Base-by-base conservation (phyloP, 2,888 invertebrate species). In the Pemphredon lugubris region DNA sequence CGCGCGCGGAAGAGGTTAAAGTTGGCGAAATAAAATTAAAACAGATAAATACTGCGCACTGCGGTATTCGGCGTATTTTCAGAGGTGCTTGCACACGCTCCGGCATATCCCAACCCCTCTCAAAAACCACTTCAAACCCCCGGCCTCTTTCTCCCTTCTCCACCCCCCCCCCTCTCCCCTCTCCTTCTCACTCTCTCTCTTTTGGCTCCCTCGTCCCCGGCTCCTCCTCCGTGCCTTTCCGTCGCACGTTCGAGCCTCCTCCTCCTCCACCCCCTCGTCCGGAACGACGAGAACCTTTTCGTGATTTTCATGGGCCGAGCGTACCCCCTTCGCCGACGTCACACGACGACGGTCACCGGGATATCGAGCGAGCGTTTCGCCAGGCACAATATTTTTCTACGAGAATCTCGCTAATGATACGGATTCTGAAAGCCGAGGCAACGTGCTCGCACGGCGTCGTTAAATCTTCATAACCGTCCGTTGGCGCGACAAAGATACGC, bases 21-120 rank as follows among this genome's bases (percentile, higher is more conserved):
- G 45, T 32, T 26, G 45, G 26, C 20, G 63, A 73, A 82, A 81
- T 77, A 80, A 77, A 80, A 81, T 80, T 80, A 80, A 82, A 82
- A 74, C 58, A 51, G 59, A 75, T 68, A 80, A 77, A 80, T 73
- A 77, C 60, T 63, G 75, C 74, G 77, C 75, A 77, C 57, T 82
- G 82, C 78, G 73, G 73, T 75, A 77, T 73, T 69, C 75, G 64
- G 45, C 45, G 58, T 37, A 50, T 79, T 70, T 53, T 53, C 59
- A 48, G 64, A 64, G 54, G 54, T 48, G 9, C 21, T 47, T 51
- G 57, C 53, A 59, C 64, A 57, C 50, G 20, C 21, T 26, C 32
- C 16, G 37, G 23, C 16, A 26, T 20, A 20, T 21, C 4, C n/a
- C 26, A 26, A 64, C 30, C 44, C 53, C 44, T 23, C 39, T 18